These are phyloP conservation scores for Anthopleura xanthogrammica DNA, from an alignment of 92 coral and sea anemone species.

Conservation along the genomic window DNA sequence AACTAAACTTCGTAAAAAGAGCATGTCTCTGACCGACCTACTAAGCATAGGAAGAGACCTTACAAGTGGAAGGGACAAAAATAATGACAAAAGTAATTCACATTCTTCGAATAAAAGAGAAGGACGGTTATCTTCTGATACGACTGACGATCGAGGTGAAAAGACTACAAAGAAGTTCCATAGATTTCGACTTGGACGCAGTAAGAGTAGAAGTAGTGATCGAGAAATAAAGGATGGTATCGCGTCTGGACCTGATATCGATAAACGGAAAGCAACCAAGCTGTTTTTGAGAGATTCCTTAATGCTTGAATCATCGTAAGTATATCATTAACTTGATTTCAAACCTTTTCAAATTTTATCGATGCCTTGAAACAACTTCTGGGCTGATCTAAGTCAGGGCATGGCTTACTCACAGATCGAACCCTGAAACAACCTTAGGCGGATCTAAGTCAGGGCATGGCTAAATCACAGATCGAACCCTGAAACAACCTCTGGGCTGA, in stretches of 20 bases:
- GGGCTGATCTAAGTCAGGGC: no score
- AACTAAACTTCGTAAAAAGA: slow-evolving; percentile 55
- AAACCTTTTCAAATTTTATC: neutral
- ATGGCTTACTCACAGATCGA: no score
- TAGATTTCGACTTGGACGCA: slow-evolving; percentile 52
- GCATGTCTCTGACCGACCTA: slow-evolving; percentile 81
- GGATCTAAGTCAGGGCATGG: no score
- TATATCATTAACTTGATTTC: slow-evolving; percentile 13
- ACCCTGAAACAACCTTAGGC: no score
- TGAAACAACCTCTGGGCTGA: no score
- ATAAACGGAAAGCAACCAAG: slow-evolving; percentile 69
- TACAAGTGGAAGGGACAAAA: slow-evolving; percentile 54
- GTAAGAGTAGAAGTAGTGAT: slow-evolving; percentile 55
- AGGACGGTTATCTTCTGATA: slow-evolving; percentile 33
- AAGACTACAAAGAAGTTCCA: slow-evolving; percentile 35
- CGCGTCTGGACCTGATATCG: slow-evolving; percentile 86
- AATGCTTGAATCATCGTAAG: slow-evolving; percentile 93
- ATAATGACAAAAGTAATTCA: slow-evolving; percentile 33
- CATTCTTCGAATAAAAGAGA: neutral
- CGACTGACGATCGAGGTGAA: slow-evolving; percentile 48
- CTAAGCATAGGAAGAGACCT: slow-evolving; percentile 72
- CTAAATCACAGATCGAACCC: no score
- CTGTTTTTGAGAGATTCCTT: slow-evolving; percentile 77
- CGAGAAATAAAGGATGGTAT: slow-evolving; percentile 78
- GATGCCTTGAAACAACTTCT: no score